Percentiles rank a stretch among this genome's conserved stretches.
These are phyloP conservation scores for Flexamia atlantica DNA, from an alignment of 2,888 invertebrate species.

Conservation along the genomic window DNA sequence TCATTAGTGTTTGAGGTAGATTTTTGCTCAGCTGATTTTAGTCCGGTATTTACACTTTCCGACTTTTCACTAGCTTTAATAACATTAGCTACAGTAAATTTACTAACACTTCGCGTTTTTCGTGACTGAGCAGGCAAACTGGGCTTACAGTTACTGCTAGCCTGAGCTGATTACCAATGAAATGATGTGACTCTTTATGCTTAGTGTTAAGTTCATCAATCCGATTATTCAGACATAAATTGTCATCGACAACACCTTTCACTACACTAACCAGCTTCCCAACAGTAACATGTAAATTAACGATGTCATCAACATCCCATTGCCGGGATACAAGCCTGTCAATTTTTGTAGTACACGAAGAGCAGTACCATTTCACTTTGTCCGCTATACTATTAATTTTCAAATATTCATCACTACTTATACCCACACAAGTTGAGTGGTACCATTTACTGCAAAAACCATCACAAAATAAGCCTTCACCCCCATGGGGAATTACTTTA, in stretches of 20 bases:
- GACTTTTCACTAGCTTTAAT: too few species aligned
- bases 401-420: not conserved
- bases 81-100: too few species aligned
- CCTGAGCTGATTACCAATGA: too few species aligned
- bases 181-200: too few species aligned
- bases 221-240: not conserved
- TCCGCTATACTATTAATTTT: not conserved
- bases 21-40: too few species aligned
- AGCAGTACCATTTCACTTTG: not conserved
- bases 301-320: not conserved
- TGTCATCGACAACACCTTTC: constrained; percentile 8
- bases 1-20: too few species aligned
- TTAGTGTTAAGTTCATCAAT: not conserved
- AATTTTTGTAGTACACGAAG: not conserved
- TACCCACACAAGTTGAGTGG: not conserved
- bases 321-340: not conserved
- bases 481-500: not conserved
- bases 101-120: too few species aligned
- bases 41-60: too few species aligned
- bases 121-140: too few species aligned
- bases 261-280: not conserved
- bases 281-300: not conserved
- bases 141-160: too few species aligned
- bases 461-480: constrained; percentile 10
- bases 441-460: constrained; percentile 4